Evolutionary conservation across 1,140 invertebrate species (phyloP).

Genomic region (Pomacea maculata): DNA sequence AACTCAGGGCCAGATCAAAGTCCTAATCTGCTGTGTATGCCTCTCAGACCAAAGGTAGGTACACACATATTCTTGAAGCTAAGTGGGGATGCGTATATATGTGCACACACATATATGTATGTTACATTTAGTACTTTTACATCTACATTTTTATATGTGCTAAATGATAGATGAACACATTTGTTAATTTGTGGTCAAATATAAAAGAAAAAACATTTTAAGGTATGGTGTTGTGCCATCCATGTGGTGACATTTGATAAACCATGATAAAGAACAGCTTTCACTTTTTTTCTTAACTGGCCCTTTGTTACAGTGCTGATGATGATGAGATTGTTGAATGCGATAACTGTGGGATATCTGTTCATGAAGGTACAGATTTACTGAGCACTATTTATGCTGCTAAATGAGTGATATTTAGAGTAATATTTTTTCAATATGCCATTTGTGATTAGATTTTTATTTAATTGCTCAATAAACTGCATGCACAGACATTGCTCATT

Average conservation of each 20-base stretch:
- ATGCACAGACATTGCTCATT: no score
- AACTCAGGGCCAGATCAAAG: conserved; percentile 59
- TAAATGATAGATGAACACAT: not conserved
- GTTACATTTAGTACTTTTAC: not conserved
- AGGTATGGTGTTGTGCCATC: no score
- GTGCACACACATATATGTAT: not conserved
- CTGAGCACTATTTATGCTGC: no score
- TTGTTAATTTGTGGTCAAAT: conserved; percentile 16
- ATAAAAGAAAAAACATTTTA: no score
- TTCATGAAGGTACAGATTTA: conserved; percentile 81
- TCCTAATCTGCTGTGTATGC: conserved; percentile 91
- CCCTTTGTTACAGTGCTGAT: conserved; percentile 78
- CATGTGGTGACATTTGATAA: no score
- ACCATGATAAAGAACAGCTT: no score
- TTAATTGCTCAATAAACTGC: no score
- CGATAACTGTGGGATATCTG: conserved; percentile 93
- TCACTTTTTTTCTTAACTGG: no score
- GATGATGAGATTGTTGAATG: conserved; percentile 97
- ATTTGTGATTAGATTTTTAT: no score
- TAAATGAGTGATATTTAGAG: no score
- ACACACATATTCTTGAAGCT: not conserved
- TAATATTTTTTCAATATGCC: no score
- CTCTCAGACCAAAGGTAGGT: conserved; percentile 77
- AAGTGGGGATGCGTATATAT: no score
- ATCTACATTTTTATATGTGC: not conserved